These are phyloP conservation scores for Zosterops pallidus DNA, from an alignment of 2,113 vertebrate genomes.

Conservation along the genomic window DNA sequence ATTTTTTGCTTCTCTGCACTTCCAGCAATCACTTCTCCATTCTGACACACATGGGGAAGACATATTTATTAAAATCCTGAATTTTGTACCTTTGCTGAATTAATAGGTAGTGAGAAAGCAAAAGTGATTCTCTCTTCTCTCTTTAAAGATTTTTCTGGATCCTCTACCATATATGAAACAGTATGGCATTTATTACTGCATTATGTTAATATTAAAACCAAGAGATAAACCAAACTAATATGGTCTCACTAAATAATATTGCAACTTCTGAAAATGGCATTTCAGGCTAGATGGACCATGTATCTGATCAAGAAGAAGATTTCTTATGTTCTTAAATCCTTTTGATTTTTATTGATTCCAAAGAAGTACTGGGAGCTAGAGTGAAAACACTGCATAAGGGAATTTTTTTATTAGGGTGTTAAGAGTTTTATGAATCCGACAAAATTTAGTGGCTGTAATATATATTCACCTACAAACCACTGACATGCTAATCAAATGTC, in stretches of 20 bases:
- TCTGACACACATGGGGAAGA: not conserved
- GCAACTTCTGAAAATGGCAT: not conserved
- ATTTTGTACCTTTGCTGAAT: not conserved
- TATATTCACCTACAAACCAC: not conserved
- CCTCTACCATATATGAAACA: not conserved
- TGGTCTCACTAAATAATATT: not conserved
- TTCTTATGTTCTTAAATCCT: not conserved
- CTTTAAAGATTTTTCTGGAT: not conserved
- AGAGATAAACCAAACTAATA: not conserved
- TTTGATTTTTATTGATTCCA: not conserved
- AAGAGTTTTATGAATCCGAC: not conserved
- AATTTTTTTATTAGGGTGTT: not conserved
- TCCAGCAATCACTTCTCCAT: not conserved
- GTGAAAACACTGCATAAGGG: not conserved
- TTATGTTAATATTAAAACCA: not conserved
- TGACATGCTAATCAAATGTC: not conserved
- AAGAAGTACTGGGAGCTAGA: not conserved
- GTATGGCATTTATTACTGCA: not conserved
- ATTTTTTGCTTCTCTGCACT: not conserved
- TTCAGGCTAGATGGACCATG: not conserved
- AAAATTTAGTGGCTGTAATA: not conserved
- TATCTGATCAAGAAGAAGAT: not conserved
- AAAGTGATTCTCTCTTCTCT: not conserved
- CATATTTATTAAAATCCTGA: not conserved
- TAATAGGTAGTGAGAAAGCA: not conserved